Conservation (phyloP, 2,888 invertebrate species). For the Spodoptera picta region DNA sequence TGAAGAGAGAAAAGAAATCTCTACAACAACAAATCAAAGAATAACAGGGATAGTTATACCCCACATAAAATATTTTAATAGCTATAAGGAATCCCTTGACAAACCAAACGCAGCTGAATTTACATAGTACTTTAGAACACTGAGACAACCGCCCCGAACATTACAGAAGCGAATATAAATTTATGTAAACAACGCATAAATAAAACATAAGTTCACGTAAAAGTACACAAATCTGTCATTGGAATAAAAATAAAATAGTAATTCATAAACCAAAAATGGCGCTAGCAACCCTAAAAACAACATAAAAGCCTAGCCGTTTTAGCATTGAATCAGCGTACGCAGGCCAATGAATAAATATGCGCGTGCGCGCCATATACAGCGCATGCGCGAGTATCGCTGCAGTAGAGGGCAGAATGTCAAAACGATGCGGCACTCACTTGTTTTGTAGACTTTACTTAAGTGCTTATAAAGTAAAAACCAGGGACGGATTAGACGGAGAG, state of each 20-base stretch:
- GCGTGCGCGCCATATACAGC: slow-evolving; percentile 77
- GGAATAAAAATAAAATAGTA: slow-evolving; percentile 50
- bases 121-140: slow-evolving; percentile 41
- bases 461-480: too few relatives aligned
- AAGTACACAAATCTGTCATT: slow-evolving; percentile 49
- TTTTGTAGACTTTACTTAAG: slow-evolving; percentile 38
- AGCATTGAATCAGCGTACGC: slow-evolving; percentile 71
- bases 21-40: too few relatives aligned
- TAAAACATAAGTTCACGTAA: slow-evolving; percentile 43
- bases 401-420: slow-evolving; percentile 68
- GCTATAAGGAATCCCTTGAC: slow-evolving; percentile 16
- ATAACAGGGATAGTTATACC: too few relatives aligned
- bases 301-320: slow-evolving; percentile 65
- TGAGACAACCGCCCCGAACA: slow-evolving; percentile 15
- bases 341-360: slow-evolving; percentile 78
- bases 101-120: slow-evolving; percentile 36
- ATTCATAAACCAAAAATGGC: slow-evolving; percentile 58
- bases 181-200: slow-evolving; percentile 34
- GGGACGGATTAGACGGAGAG: too few relatives aligned
- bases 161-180: slow-evolving; percentile 36
- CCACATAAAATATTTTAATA: slow-evolving; percentile 1
- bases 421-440: slow-evolving; percentile 44
- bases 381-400: slow-evolving; percentile 66
- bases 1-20: background rate
- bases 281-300: slow-evolving; percentile 62